These are phyloP conservation scores for Ophiodon elongatus DNA, from an alignment of 2,113 vertebrate species.

Conservation along the genomic window DNA sequence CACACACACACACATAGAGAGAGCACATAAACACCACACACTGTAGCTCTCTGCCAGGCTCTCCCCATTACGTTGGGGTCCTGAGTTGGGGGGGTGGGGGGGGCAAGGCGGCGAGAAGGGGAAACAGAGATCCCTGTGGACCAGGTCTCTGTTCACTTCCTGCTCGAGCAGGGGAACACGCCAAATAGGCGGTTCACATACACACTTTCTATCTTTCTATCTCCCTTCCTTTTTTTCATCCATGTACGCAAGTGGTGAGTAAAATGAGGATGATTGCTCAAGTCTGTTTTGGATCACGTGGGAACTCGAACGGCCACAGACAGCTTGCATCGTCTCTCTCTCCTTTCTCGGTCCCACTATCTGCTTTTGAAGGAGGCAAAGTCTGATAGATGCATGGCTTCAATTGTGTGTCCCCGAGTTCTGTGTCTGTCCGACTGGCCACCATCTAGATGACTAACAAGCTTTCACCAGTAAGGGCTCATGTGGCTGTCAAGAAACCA, in stretches of 20 bases:
- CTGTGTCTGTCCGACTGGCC: not conserved
- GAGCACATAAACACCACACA: conserved; percentile 35
- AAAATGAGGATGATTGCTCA: conserved; percentile 65
- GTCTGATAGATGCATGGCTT: conserved; percentile 7
- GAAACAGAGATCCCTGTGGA: conserved; percentile 78
- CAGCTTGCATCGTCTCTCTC: conserved; percentile 14
- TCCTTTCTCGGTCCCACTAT: conserved; percentile 32
- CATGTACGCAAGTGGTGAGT: conserved; percentile 32
- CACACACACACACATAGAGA: conserved; percentile 34
- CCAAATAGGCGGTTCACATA: conserved; percentile 77
- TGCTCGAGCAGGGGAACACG: conserved; percentile 74
- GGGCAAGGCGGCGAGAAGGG: conserved; percentile 44
- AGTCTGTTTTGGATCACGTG: conserved; percentile 71
- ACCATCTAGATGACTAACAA: conserved; percentile 8
- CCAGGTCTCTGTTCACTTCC: conserved; percentile 78
- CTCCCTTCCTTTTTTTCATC: conserved; percentile 48
- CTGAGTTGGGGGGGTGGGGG: conserved; percentile 32
- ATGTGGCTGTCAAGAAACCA: conserved; percentile 33
- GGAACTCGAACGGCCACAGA: conserved; percentile 56
- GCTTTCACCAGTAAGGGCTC: conserved; percentile 1
- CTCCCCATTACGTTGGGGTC: conserved; percentile 66
- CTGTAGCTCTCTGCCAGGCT: conserved; percentile 62
- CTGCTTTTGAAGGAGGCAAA: not conserved
- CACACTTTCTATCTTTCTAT: conserved; percentile 69
- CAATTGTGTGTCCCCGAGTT: conserved; percentile 5